A percentile compares a stretch with the other conserved stretches of the same genome.
These are phyloP conservation scores for Drosophila putrida DNA, from an alignment of 2,888 invertebrate genomes.

Conservation along the genomic window DNA sequence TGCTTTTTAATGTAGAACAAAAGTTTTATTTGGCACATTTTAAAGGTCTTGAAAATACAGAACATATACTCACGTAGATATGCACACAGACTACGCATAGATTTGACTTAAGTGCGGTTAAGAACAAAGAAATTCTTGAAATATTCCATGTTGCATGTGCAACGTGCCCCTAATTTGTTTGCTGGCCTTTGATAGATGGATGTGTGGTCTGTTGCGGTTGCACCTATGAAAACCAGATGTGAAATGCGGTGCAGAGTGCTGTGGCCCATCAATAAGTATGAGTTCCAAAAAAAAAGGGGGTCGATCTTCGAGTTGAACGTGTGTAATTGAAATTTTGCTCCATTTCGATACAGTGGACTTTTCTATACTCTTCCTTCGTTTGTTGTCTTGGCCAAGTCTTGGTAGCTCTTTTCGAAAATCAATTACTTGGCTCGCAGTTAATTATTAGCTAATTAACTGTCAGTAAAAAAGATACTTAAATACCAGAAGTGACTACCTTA, in stretches of 20 bases:
- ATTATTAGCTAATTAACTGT: conserved; percentile 50
- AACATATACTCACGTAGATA: not conserved
- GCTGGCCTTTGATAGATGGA: conserved; percentile 41
- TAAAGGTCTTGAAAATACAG: conserved; percentile 7
- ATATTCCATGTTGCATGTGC: conserved; percentile 30
- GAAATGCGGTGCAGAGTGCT: conserved; percentile 31
- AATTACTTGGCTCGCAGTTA: conserved; percentile 42
- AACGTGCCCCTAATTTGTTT: conserved; percentile 40
- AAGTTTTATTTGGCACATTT: not conserved
- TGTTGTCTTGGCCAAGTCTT: not conserved
- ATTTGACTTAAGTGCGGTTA: conserved; percentile 33
- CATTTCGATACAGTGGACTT: conserved; percentile 12
- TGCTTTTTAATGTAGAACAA: not conserved
- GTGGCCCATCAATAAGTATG: conserved; percentile 28
- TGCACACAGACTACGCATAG: not conserved
- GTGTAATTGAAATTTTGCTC: conserved; percentile 35
- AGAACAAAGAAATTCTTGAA: conserved; percentile 50
- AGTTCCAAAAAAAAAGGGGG: conserved; percentile 15
- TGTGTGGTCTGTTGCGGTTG: conserved; percentile 35
- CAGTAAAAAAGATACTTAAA: conserved; percentile 32
- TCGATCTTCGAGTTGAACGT: conserved; percentile 13
- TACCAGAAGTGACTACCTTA: conserved; percentile 22
- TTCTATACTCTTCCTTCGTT: not conserved
- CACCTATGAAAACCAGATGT: conserved; percentile 66
- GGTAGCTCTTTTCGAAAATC: conserved; percentile 41